Conservation (phyloP, 2,113 vertebrate species). For the Callorhinus ursinus region DNA sequence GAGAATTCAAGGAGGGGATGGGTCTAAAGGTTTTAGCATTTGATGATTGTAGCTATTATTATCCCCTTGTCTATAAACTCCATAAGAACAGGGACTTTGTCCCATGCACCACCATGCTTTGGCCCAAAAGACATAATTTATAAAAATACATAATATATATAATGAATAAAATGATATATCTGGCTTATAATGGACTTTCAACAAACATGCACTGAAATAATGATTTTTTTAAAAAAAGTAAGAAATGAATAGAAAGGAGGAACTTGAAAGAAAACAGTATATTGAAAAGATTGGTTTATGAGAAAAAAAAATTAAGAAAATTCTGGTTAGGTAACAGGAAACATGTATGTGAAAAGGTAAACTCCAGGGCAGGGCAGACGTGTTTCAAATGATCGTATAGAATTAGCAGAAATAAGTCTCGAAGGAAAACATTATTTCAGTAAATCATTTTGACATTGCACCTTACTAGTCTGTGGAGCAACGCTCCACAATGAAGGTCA, state of each 20-base stretch:
- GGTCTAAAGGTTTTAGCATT: neutral
- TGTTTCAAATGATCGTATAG: neutral
- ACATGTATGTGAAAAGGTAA: neutral
- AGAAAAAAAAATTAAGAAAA: neutral
- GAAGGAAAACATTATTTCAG: neutral
- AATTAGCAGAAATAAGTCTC: neutral
- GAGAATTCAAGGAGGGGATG: neutral
- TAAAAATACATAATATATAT: neutral
- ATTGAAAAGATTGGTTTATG: neutral
- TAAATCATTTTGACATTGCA: neutral
- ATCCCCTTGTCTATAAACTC: neutral
- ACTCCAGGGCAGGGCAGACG: neutral
- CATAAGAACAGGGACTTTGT: neutral
- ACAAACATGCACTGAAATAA: neutral
- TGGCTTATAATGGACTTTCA: neutral
- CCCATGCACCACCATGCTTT: neutral
- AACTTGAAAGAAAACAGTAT: neutral
- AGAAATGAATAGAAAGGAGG: neutral
- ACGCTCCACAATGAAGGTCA: neutral
- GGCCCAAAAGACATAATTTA: neutral
- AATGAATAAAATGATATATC: neutral
- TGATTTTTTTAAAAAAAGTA: neutral
- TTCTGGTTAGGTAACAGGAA: neutral
- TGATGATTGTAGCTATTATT: neutral
- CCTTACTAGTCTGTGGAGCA: neutral